Evolutionary conservation across 2,797 vertebrate genomes (phyloP).

Genomic region (Stomatorhinus walkeri): DNA sequence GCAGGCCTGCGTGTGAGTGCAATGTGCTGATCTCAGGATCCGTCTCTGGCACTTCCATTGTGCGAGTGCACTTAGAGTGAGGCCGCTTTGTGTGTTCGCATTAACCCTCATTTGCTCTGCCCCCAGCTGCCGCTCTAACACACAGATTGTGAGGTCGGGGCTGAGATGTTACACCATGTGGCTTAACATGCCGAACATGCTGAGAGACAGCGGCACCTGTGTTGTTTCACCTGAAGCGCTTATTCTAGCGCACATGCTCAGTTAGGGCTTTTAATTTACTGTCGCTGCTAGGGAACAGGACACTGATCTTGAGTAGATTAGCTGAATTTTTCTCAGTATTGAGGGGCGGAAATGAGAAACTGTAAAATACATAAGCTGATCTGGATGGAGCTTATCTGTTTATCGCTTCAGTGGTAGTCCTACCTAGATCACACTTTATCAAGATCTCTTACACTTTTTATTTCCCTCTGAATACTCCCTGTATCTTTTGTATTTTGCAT

Average conservation of each 20-base stretch:
- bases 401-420: neutral
- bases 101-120: neutral
- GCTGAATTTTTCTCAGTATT: neutral
- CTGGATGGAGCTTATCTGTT: neutral
- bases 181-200: neutral
- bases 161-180: neutral
- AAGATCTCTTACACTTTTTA: neutral
- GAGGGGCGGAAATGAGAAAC: neutral
- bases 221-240: neutral
- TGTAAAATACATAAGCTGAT: neutral
- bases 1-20: conserved; percentile 28
- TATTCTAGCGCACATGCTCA: neutral
- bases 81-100: neutral
- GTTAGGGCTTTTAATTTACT: neutral
- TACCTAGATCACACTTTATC: neutral
- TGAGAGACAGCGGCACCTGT: neutral
- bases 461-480: neutral
- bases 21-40: conserved; percentile 59
- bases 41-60: conserved; percentile 24
- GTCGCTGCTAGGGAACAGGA: neutral
- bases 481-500: neutral
- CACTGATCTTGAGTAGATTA: neutral
- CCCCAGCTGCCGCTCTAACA: neutral
- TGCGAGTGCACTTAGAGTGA: conserved; percentile 21
- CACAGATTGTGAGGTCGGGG: neutral